These are phyloP conservation scores for Drosophila seclusa DNA, from an alignment of 2,888 invertebrate genomes.

Conservation along the genomic window DNA sequence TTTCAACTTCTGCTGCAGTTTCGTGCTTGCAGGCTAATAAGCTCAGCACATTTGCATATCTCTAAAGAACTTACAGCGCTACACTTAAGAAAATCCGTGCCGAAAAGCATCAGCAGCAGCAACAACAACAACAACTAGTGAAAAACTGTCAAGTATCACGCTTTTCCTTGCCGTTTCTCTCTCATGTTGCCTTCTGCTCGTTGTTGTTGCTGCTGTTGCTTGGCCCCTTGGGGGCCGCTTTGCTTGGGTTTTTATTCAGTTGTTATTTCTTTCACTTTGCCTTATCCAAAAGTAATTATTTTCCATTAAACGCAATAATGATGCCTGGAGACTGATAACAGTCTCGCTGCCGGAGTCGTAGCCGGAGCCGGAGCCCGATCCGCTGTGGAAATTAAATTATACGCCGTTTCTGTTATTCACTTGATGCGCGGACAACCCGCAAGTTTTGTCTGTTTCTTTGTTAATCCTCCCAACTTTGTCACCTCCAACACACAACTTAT, in stretches of 20 bases:
- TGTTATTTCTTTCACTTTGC: conserved; percentile 79
- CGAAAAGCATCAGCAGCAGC: conserved; percentile 24
- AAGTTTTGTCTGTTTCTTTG: conserved; percentile 21
- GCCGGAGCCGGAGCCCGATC: conserved; percentile 14
- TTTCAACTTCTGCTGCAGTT: conserved; percentile 33
- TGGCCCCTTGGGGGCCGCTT: conserved; percentile 27
- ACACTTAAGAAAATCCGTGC: conserved; percentile 34
- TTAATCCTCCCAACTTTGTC: conserved; percentile 55
- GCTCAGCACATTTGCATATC: conserved; percentile 49
- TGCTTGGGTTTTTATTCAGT: conserved; percentile 27
- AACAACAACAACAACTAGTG: conserved; percentile 17
- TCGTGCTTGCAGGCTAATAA: conserved; percentile 48
- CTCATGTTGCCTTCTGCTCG: not conserved
- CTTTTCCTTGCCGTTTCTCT: conserved; percentile 15
- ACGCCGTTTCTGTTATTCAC: conserved; percentile 60
- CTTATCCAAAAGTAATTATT: conserved; percentile 81
- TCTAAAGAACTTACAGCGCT: conserved; percentile 13
- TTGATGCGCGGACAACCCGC: conserved; percentile 45
- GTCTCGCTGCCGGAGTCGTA: not conserved
- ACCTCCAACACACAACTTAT: conserved; percentile 54
- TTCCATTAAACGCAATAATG: conserved; percentile 81
- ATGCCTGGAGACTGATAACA: conserved; percentile 72
- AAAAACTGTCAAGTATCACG: conserved; percentile 52
- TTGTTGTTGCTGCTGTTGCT: conserved; percentile 3
- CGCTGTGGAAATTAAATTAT: conserved; percentile 70